A percentile compares a stretch with the other conserved stretches of the same genome.
These are phyloP conservation scores for Sander lucioperca DNA, from an alignment of 2,113 vertebrate genomes.

Conservation along the genomic window DNA sequence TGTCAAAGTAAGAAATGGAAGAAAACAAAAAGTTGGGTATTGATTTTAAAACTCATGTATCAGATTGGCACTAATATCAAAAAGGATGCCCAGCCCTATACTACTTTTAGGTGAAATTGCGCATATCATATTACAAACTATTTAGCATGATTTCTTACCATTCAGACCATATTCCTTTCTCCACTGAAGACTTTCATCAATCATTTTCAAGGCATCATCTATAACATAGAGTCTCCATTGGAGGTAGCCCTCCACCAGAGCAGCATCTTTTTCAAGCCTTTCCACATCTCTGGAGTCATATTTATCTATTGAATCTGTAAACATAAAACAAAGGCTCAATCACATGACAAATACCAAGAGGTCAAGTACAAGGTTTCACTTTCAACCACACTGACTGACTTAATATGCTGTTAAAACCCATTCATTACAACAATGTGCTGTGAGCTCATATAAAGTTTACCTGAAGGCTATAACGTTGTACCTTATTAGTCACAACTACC, in stretches of 20 bases:
- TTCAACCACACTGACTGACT: not conserved
- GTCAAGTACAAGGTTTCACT: constrained; percentile 15
- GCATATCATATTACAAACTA: not conserved
- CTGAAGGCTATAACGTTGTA: not conserved
- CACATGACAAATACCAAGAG: constrained; percentile 24
- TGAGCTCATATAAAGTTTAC: not conserved
- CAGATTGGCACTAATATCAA: not conserved
- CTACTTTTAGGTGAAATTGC: not conserved
- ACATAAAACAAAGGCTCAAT: constrained; percentile 4
- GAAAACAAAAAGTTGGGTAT: not conserved
- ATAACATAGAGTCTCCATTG: constrained; percentile 88
- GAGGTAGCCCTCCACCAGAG: constrained; percentile 89
- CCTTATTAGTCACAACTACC: not conserved
- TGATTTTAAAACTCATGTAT: not conserved
- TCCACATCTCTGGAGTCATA: constrained; percentile 95
- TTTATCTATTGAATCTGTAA: constrained; percentile 89
- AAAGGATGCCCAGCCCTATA: not conserved
- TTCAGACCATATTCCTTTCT: constrained; percentile 92
- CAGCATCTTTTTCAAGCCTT: constrained; percentile 89
- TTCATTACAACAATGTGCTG: not conserved
- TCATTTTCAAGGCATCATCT: constrained; percentile 96
- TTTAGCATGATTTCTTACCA: constrained; percentile 83
- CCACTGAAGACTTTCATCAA: constrained; percentile 97
- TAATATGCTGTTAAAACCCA: not conserved
- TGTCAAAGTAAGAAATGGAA: not conserved